phyloP scores from a whole-genome alignment of 2,888 invertebrate species.

The Pimpla rufipes region DNA sequence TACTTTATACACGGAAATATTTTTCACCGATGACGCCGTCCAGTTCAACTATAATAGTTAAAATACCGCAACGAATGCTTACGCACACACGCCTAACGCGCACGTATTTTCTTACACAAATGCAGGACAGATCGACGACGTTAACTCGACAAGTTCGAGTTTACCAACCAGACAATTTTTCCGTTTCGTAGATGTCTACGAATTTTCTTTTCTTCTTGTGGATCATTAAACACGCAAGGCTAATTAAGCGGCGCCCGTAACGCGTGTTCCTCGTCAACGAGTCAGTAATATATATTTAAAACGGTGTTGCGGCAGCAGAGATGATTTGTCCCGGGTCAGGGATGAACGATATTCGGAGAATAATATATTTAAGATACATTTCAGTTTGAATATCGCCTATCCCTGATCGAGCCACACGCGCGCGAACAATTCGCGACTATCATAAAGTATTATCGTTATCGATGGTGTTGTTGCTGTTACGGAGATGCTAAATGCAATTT shows the following conservation, averaged over 20 bases:
- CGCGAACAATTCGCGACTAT: slow-evolving; percentile 41
- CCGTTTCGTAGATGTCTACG: neutral
- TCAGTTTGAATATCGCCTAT: neutral
- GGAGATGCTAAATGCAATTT: slow-evolving; percentile 54
- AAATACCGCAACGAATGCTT: slow-evolving; percentile 50
- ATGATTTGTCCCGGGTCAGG: neutral
- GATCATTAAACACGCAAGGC: slow-evolving; percentile 1
- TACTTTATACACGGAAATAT: slow-evolving; percentile 51
- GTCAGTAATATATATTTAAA: slow-evolving; percentile 10
- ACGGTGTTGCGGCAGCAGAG: neutral
- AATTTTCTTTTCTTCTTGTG: slow-evolving; percentile 2
- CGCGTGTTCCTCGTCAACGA: slow-evolving; percentile 28
- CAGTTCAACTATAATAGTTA: slow-evolving; percentile 55
- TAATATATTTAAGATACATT: too few relatives aligned
- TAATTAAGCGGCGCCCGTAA: slow-evolving; percentile 12
- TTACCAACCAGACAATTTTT: slow-evolving; percentile 1
- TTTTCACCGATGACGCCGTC: slow-evolving; percentile 64
- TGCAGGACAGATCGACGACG: slow-evolving; percentile 27
- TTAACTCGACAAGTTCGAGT: slow-evolving; percentile 20
- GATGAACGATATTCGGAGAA: too few relatives aligned
- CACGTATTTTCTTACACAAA: slow-evolving; percentile 29
- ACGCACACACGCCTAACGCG: slow-evolving; percentile 47
- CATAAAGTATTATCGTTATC: slow-evolving; percentile 74
- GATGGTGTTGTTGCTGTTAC: slow-evolving; percentile 78
- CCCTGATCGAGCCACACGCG: neutral